A percentile compares a stretch with the other conserved stretches of the same genome.
Evolutionary conservation across 2,888 invertebrate species (phyloP).

Genomic region (Drosophila parthenogenetica): DNA sequence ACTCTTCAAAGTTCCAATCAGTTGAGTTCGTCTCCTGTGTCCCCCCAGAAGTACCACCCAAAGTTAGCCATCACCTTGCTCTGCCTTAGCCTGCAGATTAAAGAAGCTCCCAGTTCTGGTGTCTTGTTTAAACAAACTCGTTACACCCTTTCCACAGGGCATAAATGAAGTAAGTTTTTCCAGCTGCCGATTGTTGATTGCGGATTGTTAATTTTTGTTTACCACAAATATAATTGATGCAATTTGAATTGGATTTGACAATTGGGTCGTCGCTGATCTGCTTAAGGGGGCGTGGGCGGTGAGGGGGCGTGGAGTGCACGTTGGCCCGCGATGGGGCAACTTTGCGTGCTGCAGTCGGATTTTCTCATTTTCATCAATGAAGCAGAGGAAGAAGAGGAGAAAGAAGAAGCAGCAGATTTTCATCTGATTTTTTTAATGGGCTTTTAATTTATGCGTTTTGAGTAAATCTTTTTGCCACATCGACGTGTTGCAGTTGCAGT

Average conservation of each 20-base stretch:
- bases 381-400: not conserved
- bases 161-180: not conserved
- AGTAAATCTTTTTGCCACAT: conserved; percentile 28
- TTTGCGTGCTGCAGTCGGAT: conserved; percentile 61
- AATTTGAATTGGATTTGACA: conserved; percentile 71
- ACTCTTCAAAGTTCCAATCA: too few species aligned
- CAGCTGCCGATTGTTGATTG: not conserved
- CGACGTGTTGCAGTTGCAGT: conserved; percentile 5
- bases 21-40: too few species aligned
- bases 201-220: conserved; percentile 36
- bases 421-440: conserved; percentile 53
- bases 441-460: conserved; percentile 73
- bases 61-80: too few species aligned
- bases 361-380: conserved; percentile 24
- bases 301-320: conserved; percentile 52
- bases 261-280: conserved; percentile 67
- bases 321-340: conserved; percentile 55
- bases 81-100: too few species aligned
- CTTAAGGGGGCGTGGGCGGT: conserved; percentile 45
- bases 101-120: too few species aligned
- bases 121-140: too few species aligned
- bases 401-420: not conserved
- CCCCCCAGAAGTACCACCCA: too few species aligned
- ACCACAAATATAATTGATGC: conserved; percentile 66
- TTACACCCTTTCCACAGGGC: not conserved